These are phyloP conservation scores for Cephalopholis sonnerati DNA, from an alignment of 2,113 vertebrate genomes.

Conservation along the genomic window DNA sequence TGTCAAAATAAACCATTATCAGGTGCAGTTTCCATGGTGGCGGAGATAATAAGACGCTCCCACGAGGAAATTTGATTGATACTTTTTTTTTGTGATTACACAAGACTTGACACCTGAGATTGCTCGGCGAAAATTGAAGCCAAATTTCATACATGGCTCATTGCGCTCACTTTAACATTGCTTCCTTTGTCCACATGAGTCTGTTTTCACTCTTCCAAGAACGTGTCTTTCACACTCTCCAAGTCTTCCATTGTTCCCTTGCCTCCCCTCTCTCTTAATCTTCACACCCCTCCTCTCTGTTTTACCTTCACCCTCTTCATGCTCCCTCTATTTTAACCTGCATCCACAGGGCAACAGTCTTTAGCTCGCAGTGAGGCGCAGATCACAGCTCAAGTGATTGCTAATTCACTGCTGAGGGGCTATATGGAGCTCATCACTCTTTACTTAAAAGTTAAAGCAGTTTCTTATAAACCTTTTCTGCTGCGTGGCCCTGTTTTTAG, in stretches of 20 bases:
- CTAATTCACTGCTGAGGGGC: conserved; percentile 26
- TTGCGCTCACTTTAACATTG: neutral
- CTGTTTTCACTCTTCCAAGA: neutral
- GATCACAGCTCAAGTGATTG: conserved; percentile 25
- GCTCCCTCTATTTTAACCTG: conserved; percentile 39
- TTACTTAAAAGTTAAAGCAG: conserved; percentile 24
- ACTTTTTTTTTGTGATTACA: conserved; percentile 7
- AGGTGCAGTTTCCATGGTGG: conserved; percentile 1
- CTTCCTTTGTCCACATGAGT: conserved; percentile 1
- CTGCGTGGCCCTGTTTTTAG: neutral
- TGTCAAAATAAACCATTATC: conserved; percentile 25
- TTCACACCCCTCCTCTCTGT: neutral
- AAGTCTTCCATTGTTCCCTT: neutral
- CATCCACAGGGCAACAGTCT: conserved; percentile 31
- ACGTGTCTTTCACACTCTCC: neutral
- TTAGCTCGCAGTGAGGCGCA: conserved; percentile 33
- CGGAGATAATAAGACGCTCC: conserved; percentile 15
- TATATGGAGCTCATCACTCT: conserved; percentile 10
- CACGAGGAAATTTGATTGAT: conserved; percentile 3
- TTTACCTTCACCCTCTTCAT: neutral
- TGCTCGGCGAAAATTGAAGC: neutral
- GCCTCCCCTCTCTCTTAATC: neutral
- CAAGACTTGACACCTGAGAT: neutral
- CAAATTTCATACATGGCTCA: neutral
- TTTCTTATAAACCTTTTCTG: neutral